Evolutionary conservation across 1,140 invertebrate species (phyloP).

Genomic region (Meloidogyne floridensis): DNA sequence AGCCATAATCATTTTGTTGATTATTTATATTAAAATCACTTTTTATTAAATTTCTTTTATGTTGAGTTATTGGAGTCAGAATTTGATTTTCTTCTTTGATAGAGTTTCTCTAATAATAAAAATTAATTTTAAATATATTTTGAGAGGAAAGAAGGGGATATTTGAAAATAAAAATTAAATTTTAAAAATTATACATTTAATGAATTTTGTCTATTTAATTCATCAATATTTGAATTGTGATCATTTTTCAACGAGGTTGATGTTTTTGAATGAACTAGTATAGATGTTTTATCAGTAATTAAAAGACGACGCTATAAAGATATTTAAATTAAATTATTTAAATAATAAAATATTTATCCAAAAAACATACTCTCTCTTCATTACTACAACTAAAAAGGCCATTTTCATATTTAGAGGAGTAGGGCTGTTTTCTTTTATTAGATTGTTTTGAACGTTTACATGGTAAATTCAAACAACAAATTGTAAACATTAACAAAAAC

Average conservation of each 20-base stretch:
- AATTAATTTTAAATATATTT: no score
- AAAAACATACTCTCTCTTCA: background rate
- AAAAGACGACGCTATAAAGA: background rate
- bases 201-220: background rate
- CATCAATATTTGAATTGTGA: background rate
- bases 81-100: background rate
- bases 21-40: background rate
- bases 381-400: background rate
- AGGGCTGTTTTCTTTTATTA: background rate
- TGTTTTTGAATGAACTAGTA: background rate
- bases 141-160: no score
- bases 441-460: background rate
- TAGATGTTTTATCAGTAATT: background rate
- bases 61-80: background rate
- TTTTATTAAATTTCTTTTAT: constrained; percentile 4
- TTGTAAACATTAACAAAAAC: background rate
- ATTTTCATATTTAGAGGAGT: background rate
- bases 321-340: background rate
- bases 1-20: background rate
- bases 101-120: no score
- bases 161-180: no score
- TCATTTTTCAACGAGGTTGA: background rate
- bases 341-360: background rate
- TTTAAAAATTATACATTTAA: background rate
- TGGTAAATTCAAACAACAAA: background rate